phyloP scores from a whole-genome alignment of 2,113 vertebrate species.

The mouse (Mus musculus) region DNA sequence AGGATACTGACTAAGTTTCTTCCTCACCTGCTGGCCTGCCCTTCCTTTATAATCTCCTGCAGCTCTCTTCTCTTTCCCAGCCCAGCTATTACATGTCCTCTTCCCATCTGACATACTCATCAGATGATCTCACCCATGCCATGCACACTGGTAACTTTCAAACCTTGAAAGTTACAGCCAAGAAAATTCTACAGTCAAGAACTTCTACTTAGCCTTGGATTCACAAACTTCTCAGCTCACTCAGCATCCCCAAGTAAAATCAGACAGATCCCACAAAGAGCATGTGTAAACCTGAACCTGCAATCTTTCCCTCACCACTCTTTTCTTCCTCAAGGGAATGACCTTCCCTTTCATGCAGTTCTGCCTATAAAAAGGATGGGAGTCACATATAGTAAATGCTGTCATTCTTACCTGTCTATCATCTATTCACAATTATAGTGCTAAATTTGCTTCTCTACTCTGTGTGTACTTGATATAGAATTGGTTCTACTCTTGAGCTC shows the following conservation, averaged over 20 bases:
- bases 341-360: background rate
- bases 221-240: conserved; percentile 5
- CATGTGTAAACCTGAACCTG: conserved; percentile 23
- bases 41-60: background rate
- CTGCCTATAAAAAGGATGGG: background rate
- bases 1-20: background rate
- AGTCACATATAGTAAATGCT: background rate
- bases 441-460: background rate
- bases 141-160: background rate
- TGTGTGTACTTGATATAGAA: background rate
- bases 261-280: conserved; percentile 26
- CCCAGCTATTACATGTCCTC: conserved; percentile 7
- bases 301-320: background rate
- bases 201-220: conserved; percentile 13
- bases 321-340: background rate
- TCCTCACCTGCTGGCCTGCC: background rate
- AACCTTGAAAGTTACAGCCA: background rate
- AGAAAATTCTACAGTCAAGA: background rate
- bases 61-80: background rate
- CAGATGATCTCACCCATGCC: conserved; percentile 27
- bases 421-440: background rate
- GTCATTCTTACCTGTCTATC: background rate
- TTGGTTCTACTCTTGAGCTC: background rate
- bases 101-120: conserved; percentile 17
- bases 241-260: background rate